A percentile compares a stretch with the other conserved stretches of the same genome.
Evolutionary conservation across 2,113 vertebrate genomes (phyloP).

Genomic region (Hiodon tergisus): DNA sequence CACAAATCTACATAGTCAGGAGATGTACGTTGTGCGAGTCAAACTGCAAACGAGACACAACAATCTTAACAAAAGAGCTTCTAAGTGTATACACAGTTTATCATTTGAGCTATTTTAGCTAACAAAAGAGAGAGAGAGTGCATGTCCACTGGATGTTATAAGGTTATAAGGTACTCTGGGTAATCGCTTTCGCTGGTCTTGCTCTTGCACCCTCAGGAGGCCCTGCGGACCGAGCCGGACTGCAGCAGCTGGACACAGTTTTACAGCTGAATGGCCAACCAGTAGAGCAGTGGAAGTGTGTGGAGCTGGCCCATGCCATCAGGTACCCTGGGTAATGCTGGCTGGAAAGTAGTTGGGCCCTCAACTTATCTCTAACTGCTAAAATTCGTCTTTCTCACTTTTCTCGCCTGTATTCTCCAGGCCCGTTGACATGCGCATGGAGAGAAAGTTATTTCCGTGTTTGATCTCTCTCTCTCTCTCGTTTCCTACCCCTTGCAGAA

Average conservation of each 20-base stretch:
- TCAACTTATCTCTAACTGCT: neutral
- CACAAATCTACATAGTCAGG: too few relatives aligned
- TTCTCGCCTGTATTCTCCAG: neutral
- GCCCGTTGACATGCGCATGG: neutral
- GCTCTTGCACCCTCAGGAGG: constrained; percentile 59
- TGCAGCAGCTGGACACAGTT: constrained; percentile 80
- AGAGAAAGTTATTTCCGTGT: neutral
- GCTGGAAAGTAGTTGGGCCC: constrained; percentile 1
- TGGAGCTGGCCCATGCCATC: constrained; percentile 85
- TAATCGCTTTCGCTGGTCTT: too few relatives aligned
- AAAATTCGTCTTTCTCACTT: neutral
- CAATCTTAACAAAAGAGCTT: too few relatives aligned
- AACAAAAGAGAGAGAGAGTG: neutral
- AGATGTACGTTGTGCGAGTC: neutral
- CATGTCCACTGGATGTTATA: neutral
- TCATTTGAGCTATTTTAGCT: neutral
- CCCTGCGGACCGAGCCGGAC: constrained; percentile 80
- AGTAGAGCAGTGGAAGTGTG: constrained; percentile 90
- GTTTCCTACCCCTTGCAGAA: constrained; percentile 54
- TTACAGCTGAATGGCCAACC: constrained; percentile 83
- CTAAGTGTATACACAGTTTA: neutral
- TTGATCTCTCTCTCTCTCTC: neutral
- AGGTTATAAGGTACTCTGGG: too few relatives aligned
- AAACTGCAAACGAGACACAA: neutral
- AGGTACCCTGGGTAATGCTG: constrained; percentile 56